Percentiles rank a stretch among this genome's conserved stretches.
These are phyloP conservation scores for Pseudomyrmex cubaensis DNA, from an alignment of 1,140 invertebrate genomes.

Conservation along the genomic window DNA sequence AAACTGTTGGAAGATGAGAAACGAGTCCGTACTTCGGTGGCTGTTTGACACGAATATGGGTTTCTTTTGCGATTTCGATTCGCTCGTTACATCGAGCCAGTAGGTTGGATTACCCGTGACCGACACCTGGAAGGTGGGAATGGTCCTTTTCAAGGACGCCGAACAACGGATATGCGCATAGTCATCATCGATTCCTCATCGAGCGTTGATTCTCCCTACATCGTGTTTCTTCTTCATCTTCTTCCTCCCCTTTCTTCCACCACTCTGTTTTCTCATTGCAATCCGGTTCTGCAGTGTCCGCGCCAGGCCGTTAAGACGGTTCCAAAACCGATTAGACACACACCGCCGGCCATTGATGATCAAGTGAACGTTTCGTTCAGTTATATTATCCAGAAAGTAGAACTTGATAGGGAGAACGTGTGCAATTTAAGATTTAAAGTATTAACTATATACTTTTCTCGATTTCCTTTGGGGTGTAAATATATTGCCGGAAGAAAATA, in stretches of 20 bases:
- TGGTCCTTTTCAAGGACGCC: conserved; percentile 79
- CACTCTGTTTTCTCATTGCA: conserved; percentile 39
- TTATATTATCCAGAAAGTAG: conserved; percentile 51
- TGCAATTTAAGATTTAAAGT: conserved; percentile 43
- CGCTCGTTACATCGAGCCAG: conserved; percentile 80
- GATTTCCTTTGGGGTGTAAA: background rate
- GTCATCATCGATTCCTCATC: conserved; percentile 80
- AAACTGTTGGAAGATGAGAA: conserved; percentile 48
- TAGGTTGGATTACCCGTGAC: conserved; percentile 82
- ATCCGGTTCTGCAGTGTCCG: conserved; percentile 39
- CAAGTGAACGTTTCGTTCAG: conserved; percentile 49
- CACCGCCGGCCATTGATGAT: conserved; percentile 50
- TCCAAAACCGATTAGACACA: conserved; percentile 71
- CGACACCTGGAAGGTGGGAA: conserved; percentile 80
- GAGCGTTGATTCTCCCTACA: conserved; percentile 64
- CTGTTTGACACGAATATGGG: conserved; percentile 82
- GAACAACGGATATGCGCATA: conserved; percentile 79
- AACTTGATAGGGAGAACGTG: conserved; percentile 8
- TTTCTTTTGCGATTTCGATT: conserved; percentile 81
- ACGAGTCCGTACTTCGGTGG: conserved; percentile 53
- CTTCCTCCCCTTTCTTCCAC: conserved; percentile 42
- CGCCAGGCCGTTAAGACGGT: conserved; percentile 59
- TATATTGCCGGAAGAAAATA: background rate
- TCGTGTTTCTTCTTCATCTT: conserved; percentile 53
- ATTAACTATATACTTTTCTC: background rate